phyloP scores from a whole-genome alignment of 2,888 invertebrate species.

The Drosophila nigricruria region DNA sequence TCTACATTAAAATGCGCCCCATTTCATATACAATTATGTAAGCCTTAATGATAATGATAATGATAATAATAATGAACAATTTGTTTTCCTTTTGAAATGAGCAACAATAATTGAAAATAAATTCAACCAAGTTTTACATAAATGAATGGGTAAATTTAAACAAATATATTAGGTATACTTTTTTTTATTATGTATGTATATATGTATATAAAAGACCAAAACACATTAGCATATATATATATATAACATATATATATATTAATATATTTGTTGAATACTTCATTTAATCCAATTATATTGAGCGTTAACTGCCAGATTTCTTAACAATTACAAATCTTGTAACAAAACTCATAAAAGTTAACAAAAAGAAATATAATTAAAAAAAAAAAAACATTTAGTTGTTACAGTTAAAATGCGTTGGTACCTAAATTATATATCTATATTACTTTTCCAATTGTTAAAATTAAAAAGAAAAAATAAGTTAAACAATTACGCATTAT shows the following conservation, averaged over 20 bases:
- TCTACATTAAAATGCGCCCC: not conserved
- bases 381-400: conserved; percentile 14
- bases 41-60: conserved; percentile 19
- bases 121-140: conserved; percentile 43
- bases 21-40: conserved; percentile 1
- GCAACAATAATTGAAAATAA: conserved; percentile 40
- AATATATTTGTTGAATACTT: conserved; percentile 25
- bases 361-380: conserved; percentile 4
- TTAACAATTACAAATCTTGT: conserved; percentile 36
- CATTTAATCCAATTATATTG: conserved; percentile 27
- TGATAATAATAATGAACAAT: conserved; percentile 16
- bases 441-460: conserved; percentile 48
- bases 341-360: conserved; percentile 2
- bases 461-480: conserved; percentile 27
- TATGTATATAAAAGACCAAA: conserved; percentile 34
- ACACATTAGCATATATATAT: conserved; percentile 34
- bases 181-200: conserved; percentile 28
- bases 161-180: conserved; percentile 30
- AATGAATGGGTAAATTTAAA: conserved; percentile 36
- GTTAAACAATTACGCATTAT: conserved; percentile 23
- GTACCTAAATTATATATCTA: conserved; percentile 6
- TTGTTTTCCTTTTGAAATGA: not conserved
- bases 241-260: conserved; percentile 12
- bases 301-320: conserved; percentile 33
- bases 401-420: conserved; percentile 27